Evolutionary conservation across 1,140 invertebrate genomes (phyloP), one percentile per base, ranked within the genome.

Genomic region (Drepana arcuata): DNA sequence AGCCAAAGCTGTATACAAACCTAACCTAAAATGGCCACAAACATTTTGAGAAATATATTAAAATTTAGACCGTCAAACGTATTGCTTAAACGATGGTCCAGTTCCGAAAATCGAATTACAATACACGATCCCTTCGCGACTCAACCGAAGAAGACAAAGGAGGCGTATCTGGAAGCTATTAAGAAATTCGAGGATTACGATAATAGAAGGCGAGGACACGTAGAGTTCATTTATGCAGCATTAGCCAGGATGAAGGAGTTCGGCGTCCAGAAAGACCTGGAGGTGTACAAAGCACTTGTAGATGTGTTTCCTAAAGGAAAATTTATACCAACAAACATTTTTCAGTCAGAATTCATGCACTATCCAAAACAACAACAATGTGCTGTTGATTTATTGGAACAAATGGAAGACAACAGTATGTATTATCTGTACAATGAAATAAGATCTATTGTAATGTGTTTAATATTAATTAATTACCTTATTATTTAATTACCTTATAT

Each of bases 321-420:
- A 71, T 92, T 96, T 71, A 87, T 98, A 37, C 89, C 97, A 0
- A 84, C 67, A 16, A 97, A 93, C 78, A 71, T 90, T 11, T 89
- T 93, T 59, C 94, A 97, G 86, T 87, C 90, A 0, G 93, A 96
- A 69, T 93, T 97, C 50, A 89, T 91, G 86, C 94, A 98, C 77
- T 98, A 93, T 84, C 94, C 96, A 0, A 93, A 94, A 79, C 97
- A 99, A 55, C 98, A 99, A 65, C 88, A 95, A 34, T 95, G 94
- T 80, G 92, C 90, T 12, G 88, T 97, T 5, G 91, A 95, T 63
- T 50, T 99, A 25, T 75, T 99, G 7, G 88, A 92, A 51, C 88
- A 95, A 84, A 98, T 99, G 94, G 95, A 98, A 85, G 81, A 90
- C 38, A 92, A 96, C 86, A 89, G 91, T 92, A 84, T 67, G 47